phyloP scores from a whole-genome alignment of 2,797 vertebrate genomes.

The Mergus octosetaceus region DNA sequence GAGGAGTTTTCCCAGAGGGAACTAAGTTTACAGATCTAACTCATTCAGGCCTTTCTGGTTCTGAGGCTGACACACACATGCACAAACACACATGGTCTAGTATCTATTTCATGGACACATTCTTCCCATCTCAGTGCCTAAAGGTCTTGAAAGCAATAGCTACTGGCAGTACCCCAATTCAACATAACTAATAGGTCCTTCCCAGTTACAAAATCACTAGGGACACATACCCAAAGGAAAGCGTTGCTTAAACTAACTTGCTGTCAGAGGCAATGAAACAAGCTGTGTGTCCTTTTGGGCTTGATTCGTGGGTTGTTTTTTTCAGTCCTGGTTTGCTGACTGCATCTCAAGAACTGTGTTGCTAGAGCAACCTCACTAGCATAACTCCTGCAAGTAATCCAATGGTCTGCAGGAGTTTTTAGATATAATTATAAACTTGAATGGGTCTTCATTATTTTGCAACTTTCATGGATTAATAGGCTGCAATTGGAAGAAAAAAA shows the following conservation, averaged over 20 bases:
- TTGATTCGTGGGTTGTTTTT: slow-evolving; percentile 22
- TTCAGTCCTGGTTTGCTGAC: slow-evolving; percentile 16
- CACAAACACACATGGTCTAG: slow-evolving; percentile 24
- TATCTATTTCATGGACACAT: slow-evolving; percentile 65
- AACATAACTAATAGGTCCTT: slow-evolving; percentile 51
- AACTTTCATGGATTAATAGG: neutral
- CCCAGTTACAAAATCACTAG: slow-evolving; percentile 41
- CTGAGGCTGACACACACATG: slow-evolving; percentile 18
- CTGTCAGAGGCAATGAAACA: slow-evolving; percentile 45
- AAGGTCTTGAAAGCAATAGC: slow-evolving; percentile 72
- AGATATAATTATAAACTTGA: neutral
- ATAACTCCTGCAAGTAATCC: neutral
- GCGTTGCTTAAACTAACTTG: neutral
- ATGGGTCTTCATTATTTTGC: neutral
- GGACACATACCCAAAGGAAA: slow-evolving; percentile 1
- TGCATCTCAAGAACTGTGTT: neutral
- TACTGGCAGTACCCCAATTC: slow-evolving; percentile 60
- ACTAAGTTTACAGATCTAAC: slow-evolving; percentile 28
- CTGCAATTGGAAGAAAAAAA: neutral
- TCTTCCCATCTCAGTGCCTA: slow-evolving; percentile 56
- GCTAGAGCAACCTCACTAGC: neutral
- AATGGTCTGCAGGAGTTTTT: neutral
- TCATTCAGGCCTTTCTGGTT: slow-evolving; percentile 1
- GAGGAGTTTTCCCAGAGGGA: slow-evolving; percentile 48
- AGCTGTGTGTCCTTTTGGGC: neutral